Percentiles rank a stretch among this genome's conserved stretches.
phyloP scores from a whole-genome alignment of 2,113 vertebrate species.

The Galemys pyrenaicus region DNA sequence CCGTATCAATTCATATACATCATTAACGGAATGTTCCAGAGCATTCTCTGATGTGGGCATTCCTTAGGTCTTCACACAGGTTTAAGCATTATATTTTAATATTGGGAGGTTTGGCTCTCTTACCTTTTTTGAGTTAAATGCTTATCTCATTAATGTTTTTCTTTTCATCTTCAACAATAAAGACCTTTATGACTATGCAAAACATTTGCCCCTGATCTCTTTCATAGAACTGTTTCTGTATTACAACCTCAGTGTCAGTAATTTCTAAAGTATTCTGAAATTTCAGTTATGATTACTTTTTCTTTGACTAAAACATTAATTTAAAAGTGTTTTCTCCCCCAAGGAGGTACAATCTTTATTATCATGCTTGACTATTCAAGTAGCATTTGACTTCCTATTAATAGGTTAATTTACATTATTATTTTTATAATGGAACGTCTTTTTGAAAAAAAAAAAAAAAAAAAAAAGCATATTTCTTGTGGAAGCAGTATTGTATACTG shows the following conservation, averaged over 20 bases:
- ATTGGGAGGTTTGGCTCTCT: not conserved
- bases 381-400: not conserved
- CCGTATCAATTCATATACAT: not conserved
- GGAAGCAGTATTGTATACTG: not conserved
- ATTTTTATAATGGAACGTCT: not conserved
- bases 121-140: not conserved
- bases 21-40: not conserved
- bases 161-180: constrained; percentile 3
- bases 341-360: not conserved
- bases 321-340: not conserved
- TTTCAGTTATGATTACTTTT: constrained; percentile 37
- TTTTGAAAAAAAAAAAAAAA: not conserved
- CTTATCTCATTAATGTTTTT: not conserved
- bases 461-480: not conserved
- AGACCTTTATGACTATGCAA: not conserved
- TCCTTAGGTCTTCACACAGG: not conserved
- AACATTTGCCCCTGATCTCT: not conserved
- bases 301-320: not conserved
- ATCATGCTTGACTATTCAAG: not conserved
- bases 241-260: not conserved
- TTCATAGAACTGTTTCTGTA: not conserved
- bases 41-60: not conserved
- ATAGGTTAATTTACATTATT: not conserved
- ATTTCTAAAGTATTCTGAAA: not conserved
- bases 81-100: not conserved